These are phyloP conservation scores for Vireo griseus DNA, from an alignment of 2,797 vertebrate species.

Conservation along the genomic window DNA sequence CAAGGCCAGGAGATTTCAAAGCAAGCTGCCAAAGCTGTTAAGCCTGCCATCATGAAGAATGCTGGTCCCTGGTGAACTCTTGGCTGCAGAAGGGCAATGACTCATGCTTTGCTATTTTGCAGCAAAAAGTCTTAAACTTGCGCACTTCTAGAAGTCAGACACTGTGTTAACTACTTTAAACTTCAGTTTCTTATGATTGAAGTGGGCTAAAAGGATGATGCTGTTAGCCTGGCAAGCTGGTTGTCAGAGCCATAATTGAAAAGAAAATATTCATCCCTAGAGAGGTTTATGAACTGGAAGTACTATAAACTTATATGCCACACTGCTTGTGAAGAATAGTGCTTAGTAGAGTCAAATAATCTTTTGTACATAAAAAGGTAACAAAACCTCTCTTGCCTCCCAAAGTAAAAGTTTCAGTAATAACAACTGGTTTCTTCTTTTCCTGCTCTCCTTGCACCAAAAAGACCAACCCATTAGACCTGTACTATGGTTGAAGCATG, in stretches of 20 bases:
- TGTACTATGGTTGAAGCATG: background rate
- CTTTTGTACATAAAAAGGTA: background rate
- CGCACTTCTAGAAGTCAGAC: background rate
- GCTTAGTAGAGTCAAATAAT: background rate
- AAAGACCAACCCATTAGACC: background rate
- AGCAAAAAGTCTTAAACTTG: background rate
- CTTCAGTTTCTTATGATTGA: background rate
- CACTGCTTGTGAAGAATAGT: background rate
- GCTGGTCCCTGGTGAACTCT: background rate
- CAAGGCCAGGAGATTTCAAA: background rate
- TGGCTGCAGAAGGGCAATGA: conserved; percentile 42
- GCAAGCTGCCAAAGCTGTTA: background rate
- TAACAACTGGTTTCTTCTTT: background rate
- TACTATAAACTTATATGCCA: background rate
- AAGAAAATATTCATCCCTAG: background rate
- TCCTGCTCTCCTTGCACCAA: background rate
- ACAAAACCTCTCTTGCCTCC: background rate
- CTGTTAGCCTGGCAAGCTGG: background rate
- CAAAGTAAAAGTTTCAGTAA: background rate
- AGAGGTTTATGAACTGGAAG: background rate
- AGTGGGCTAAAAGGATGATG: background rate
- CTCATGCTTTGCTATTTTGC: conserved; percentile 35
- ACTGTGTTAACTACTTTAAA: background rate
- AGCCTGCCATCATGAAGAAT: background rate
- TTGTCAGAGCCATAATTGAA: background rate